phyloP scores from a whole-genome alignment of 2,797 vertebrate species.

The Premnoplex brunnescens region DNA sequence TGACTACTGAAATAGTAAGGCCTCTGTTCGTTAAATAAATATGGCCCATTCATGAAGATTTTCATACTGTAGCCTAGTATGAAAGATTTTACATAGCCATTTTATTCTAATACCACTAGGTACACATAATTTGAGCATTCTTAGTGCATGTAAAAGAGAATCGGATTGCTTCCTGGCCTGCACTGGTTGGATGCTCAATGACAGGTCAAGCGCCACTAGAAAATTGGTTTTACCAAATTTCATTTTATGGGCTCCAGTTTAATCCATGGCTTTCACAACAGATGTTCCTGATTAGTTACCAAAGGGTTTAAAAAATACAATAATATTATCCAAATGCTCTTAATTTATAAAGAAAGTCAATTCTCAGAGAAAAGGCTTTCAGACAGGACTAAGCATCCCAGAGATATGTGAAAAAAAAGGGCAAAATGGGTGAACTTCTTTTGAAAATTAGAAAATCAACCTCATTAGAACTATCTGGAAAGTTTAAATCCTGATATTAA shows the following conservation, averaged over 20 bases:
- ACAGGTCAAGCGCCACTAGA: not conserved
- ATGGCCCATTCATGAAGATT: not conserved
- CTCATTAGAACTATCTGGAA: not conserved
- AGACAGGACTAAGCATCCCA: not conserved
- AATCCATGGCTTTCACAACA: not conserved
- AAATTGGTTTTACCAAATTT: not conserved
- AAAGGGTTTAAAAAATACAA: not conserved
- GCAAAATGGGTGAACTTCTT: not conserved
- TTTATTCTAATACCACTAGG: not conserved
- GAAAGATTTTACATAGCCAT: slow-evolving; percentile 25
- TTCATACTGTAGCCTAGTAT: slow-evolving; percentile 19
- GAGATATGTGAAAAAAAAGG: not conserved
- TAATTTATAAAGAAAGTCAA: not conserved
- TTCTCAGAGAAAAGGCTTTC: not conserved
- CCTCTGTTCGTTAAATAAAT: slow-evolving; percentile 65
- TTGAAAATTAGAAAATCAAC: not conserved
- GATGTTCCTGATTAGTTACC: not conserved
- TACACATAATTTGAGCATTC: not conserved
- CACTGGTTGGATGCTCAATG: not conserved
- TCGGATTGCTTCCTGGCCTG: not conserved
- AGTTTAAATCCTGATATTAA: not conserved
- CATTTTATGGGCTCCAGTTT: not conserved
- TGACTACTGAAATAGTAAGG: slow-evolving; percentile 32
- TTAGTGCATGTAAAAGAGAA: not conserved
- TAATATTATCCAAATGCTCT: not conserved